Base-by-base conservation (phyloP, 2,113 vertebrate genomes). In the Apteryx owenii region DNA sequence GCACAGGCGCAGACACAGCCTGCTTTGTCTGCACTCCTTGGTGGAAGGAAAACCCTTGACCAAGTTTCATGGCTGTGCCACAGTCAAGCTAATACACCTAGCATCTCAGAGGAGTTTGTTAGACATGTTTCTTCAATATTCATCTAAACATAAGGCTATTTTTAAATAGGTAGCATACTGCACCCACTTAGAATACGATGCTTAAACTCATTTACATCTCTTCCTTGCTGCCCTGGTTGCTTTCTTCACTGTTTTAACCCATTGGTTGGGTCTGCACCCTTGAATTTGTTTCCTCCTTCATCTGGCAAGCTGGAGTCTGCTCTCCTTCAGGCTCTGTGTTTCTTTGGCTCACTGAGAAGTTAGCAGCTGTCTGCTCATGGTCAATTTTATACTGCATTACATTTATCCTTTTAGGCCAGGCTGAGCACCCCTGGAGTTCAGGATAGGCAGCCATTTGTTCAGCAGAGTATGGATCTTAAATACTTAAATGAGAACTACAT, bases 401-500 rank as follows among this genome's bases (percentile, higher is more conserved):
- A 40, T 33, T 83, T 4, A 4, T 78, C 21, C 51, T 29, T 93
- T 79, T 23, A 31, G 58, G 66, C 58, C 1, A 12, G 53, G 56
- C 42, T 46, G 50, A 51, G 19, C 40, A 73, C 92, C n/a, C 77
- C 73, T 56, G 22, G 44, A 80, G 40, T 71, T 90, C 77, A 78
- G 53, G 26, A 51, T 3, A 40, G 54, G 31, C 23, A 72, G 1
- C 29, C 83, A 15, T 69, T 60, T 82, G 81, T 68, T 61, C 61
- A 56, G 21, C 42, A 12, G 50, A 58, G 54, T 38, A 53, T 38
- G 38, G 51, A 50, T 22, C 72, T 73, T 53, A 75, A 94, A 88
- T 71, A 81, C 82, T 64, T 70, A 44, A 75, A 75, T 69, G 56
- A 61, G 50, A 90, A 68, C 89, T 93, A 87, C 68, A 88, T 92